phyloP scores from a whole-genome alignment of 2,888 invertebrate genomes.

The Pardosa pseudoannulata region DNA sequence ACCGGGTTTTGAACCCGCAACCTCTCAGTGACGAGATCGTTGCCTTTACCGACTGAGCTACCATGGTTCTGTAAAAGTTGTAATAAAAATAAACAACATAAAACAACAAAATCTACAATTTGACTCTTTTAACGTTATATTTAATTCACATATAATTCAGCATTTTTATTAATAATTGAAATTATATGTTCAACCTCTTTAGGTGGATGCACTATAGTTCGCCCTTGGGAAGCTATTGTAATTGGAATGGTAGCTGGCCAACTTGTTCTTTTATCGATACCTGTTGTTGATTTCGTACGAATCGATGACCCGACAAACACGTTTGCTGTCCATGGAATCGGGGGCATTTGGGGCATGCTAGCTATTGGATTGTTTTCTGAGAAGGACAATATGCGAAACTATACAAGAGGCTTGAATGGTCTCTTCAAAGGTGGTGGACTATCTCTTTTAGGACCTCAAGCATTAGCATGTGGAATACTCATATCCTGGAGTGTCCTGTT shows the following conservation, averaged over 20 bases:
- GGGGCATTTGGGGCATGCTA: constrained; percentile 83
- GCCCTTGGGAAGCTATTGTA: constrained; percentile 76
- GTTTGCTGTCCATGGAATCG: constrained; percentile 74
- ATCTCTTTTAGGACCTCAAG: constrained; percentile 90
- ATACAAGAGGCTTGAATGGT: constrained; percentile 81
- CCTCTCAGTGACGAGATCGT: too few species aligned
- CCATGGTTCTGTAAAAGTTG: too few species aligned
- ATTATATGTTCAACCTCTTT: too few species aligned
- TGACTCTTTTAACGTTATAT: too few species aligned
- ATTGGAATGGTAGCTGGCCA: constrained; percentile 76
- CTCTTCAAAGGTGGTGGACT: constrained; percentile 84
- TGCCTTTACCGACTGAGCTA: too few species aligned
- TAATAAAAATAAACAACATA: too few species aligned
- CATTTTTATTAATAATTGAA: too few species aligned
- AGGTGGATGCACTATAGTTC: constrained; percentile 76
- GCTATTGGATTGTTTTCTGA: constrained; percentile 94
- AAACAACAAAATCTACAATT: too few species aligned
- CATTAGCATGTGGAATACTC: constrained; percentile 85
- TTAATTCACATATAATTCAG: too few species aligned
- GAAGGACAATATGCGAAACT: constrained; percentile 87
- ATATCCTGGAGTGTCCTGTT: constrained; percentile 85
- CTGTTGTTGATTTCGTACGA: constrained; percentile 74
- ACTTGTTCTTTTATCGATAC: constrained; percentile 70
- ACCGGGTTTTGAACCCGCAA: too few species aligned
- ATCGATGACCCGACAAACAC: constrained; percentile 77